A percentile compares a stretch with the other conserved stretches of the same genome.
Evolutionary conservation across 2,113 vertebrate species (phyloP).

Genomic region (Notechis scutatus): DNA sequence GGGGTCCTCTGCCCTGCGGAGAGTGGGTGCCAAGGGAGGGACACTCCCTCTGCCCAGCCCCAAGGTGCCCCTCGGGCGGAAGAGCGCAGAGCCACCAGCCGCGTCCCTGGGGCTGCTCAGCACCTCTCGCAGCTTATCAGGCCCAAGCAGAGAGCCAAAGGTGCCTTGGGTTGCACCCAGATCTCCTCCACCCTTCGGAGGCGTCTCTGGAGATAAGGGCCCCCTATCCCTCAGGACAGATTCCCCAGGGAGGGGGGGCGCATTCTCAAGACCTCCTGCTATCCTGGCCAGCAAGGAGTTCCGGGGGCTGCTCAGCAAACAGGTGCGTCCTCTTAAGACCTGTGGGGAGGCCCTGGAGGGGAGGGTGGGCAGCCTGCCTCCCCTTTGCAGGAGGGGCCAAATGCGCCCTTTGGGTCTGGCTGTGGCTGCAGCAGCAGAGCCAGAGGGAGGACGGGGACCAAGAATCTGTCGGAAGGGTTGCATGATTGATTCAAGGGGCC

Average conservation of each 20-base stretch:
- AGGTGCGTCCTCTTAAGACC: neutral
- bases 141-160: neutral
- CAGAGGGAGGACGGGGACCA: neutral
- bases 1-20: neutral
- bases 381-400: neutral
- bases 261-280: neutral
- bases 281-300: neutral
- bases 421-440: neutral
- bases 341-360: neutral
- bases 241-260: neutral
- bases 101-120: neutral
- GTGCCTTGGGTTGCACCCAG: too few species aligned
- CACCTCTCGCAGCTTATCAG: neutral
- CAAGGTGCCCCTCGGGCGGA: neutral
- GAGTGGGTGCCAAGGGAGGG: neutral
- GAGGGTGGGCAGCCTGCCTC: neutral
- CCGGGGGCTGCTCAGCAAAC: neutral
- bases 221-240: neutral
- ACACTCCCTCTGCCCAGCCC: neutral
- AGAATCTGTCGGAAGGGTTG: neutral
- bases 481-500: neutral
- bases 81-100: neutral
- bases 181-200: neutral
- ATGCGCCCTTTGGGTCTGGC: neutral
- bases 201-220: neutral